phyloP scores from a whole-genome alignment of 2,888 invertebrate genomes.

The Caenorhabditis japonica region DNA sequence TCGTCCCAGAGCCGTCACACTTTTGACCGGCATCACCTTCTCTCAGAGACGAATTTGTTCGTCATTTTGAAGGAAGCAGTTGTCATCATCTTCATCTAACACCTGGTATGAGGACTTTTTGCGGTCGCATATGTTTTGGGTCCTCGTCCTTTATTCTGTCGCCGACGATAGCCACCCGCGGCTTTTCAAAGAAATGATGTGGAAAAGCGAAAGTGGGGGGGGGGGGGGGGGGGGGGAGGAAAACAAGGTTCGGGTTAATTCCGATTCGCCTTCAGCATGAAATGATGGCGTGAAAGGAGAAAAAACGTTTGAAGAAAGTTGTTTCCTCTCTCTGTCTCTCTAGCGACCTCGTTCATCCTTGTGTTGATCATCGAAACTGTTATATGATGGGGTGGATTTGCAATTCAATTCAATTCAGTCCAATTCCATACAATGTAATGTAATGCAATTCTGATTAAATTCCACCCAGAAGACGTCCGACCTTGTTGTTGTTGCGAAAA shows the following conservation, averaged over 20 bases:
- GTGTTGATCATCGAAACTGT: conserved; percentile 13
- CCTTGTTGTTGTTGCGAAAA: conserved; percentile 30
- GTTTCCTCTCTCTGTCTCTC: too few relatives aligned
- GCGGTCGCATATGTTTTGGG: conserved; percentile 11
- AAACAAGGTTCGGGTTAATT: conserved; percentile 5
- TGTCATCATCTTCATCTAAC: conserved; percentile 19
- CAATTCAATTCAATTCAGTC: conserved; percentile 23
- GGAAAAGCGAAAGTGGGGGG: conserved; percentile 13
- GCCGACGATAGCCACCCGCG: background rate
- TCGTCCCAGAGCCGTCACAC: too few relatives aligned
- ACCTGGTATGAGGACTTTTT: conserved; percentile 24
- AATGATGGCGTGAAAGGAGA: background rate
- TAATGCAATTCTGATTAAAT: too few relatives aligned
- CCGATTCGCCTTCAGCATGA: conserved; percentile 6
- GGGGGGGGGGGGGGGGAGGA: too few relatives aligned
- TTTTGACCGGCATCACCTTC: conserved; percentile 3
- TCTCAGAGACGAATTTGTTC: conserved; percentile 17
- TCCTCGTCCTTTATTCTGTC: conserved; percentile 1
- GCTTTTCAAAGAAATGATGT: conserved; percentile 19
- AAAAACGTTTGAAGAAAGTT: conserved; percentile 1
- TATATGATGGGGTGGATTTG: conserved; percentile 17
- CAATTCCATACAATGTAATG: too few relatives aligned
- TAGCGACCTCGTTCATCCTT: conserved; percentile 18
- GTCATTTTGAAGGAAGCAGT: background rate
- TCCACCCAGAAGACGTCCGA: too few relatives aligned